phyloP scores from a whole-genome alignment of 2,888 invertebrate genomes.

The Lamellibrachia columna region DNA sequence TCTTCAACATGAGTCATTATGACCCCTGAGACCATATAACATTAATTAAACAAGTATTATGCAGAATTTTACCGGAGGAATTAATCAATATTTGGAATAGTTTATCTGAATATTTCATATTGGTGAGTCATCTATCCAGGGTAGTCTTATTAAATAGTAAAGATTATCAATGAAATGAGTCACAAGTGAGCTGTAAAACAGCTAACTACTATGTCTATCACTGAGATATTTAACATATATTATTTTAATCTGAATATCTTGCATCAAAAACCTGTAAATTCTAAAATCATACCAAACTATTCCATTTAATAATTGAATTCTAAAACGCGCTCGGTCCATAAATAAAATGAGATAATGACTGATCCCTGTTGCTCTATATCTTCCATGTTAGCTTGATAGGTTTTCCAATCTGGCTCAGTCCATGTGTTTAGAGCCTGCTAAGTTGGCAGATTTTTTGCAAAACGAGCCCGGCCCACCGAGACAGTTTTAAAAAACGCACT shows the following conservation, averaged over 20 bases:
- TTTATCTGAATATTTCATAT: neutral
- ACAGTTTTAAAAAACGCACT: too few species aligned
- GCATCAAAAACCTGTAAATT: neutral
- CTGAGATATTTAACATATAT: neutral
- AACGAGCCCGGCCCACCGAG: too few species aligned
- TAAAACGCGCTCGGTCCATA: too few species aligned
- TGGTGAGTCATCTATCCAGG: neutral
- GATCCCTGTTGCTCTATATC: too few species aligned
- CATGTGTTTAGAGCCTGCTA: too few species aligned
- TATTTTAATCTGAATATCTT: neutral
- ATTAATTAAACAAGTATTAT: constrained; percentile 6
- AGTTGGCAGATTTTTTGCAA: too few species aligned
- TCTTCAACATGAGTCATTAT: neutral
- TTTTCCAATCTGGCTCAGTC: too few species aligned
- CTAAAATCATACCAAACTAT: neutral
- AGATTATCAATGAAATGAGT: neutral
- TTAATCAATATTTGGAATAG: neutral
- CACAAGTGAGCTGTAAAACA: neutral
- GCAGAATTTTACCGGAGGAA: neutral
- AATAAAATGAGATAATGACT: too few species aligned
- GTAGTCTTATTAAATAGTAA: neutral
- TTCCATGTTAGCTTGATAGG: too few species aligned
- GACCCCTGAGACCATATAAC: neutral
- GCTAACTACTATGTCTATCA: neutral
- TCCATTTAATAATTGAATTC: neutral